Evolutionary conservation across 2,113 vertebrate genomes (phyloP).

Genomic region (Eulemur rufifrons): DNA sequence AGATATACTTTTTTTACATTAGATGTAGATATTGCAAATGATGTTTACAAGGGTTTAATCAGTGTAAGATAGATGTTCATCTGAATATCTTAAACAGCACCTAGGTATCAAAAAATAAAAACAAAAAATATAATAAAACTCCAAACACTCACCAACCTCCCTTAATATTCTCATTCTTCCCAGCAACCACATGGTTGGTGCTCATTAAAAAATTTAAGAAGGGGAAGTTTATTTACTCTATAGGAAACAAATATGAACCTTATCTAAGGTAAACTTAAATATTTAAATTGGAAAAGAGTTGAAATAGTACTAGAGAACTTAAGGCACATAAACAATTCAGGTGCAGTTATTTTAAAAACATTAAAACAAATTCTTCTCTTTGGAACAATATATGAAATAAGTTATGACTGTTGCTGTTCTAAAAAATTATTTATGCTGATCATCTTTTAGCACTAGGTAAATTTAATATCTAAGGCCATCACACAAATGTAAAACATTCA

Average conservation of each 20-base stretch:
- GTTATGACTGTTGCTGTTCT: conserved; percentile 62
- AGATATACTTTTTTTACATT: conserved; percentile 12
- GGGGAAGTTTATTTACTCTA: neutral
- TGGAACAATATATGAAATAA: conserved; percentile 79
- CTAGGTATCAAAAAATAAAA: conserved; percentile 57
- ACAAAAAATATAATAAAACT: conserved; percentile 51
- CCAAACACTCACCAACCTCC: conserved; percentile 23
- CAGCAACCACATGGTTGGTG: neutral
- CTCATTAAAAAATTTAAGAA: conserved; percentile 22
- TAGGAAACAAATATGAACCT: conserved; percentile 20
- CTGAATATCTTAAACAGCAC: conserved; percentile 70
- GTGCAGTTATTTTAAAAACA: conserved; percentile 69
- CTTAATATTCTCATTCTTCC: conserved; percentile 36
- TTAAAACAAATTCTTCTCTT: conserved; percentile 78
- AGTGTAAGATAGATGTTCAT: conserved; percentile 26
- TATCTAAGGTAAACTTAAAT: neutral
- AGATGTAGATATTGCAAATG: conserved; percentile 26
- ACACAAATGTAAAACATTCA: conserved; percentile 64
- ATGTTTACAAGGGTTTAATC: conserved; percentile 20
- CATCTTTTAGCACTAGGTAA: conserved; percentile 60
- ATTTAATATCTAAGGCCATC: conserved; percentile 69
- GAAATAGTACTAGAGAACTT: conserved; percentile 47
- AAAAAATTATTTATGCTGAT: conserved; percentile 68
- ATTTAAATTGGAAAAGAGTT: conserved; percentile 24
- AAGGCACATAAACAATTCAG: conserved; percentile 72